Base-by-base conservation (phyloP, 1,140 invertebrate species). In the Lepidotrigona ventralis region DNA sequence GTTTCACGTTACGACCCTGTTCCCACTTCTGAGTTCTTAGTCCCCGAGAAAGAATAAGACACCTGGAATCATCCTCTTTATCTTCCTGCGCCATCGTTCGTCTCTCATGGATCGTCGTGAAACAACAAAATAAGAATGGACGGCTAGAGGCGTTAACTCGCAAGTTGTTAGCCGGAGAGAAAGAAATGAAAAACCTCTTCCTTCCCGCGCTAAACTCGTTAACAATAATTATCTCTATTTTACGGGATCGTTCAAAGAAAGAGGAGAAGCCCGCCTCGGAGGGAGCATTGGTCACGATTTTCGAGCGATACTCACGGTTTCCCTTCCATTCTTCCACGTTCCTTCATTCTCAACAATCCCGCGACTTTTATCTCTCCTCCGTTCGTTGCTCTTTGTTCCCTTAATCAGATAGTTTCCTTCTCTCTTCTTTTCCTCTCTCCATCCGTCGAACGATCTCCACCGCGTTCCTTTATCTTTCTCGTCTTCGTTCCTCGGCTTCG, bases 1-100 rank as follows among this genome's bases (percentile, higher is more conserved):
- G 29, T 29, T 63, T 76, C 69, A 88, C 85, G 88, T 88, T 82
- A 81, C 58, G 53, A 75, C 53, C 51, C 56, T 68, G 39, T 74
- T 63, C 26, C 77, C 79, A 63, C 64, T 84, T 46, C 26, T 11
- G n/a, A 53, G 17, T 39, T 56, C 74, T 68, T 46, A 53, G 46
- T 79, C 72, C 74, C 29, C 60, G 58, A 68, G 77, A 33, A 33
- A 84, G 56, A 33, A 80, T 81, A 64, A 78, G 80, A 83, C 75
- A 79, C 60, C 58, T 66, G 9, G 51, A 70, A 84, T 80, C 73
- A 53, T 58, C 69, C 75, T 80, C 66, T 64, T 77, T 86, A 39
- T 76, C 66, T 75, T 51, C 4, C 71, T n/a, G 60, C 29, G 39
- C 2, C 58, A 46, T 19, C 60, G 19, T 46, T 6, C 12, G 17